Conservation (phyloP, 2,113 vertebrate genomes). For the Cyprinodon brontotheroides region DNA sequence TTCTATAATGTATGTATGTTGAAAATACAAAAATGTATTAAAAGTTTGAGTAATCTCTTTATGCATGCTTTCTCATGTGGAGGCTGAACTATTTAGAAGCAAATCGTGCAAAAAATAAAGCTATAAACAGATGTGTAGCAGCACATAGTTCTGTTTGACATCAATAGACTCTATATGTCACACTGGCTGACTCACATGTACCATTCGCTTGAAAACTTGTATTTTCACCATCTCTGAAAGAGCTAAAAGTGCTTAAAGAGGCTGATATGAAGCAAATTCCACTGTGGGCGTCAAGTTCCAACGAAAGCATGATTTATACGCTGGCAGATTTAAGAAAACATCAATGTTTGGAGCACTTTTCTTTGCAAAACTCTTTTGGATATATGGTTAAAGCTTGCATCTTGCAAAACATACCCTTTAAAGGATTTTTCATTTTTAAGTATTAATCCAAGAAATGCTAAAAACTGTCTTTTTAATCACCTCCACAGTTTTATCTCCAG, state of each 20-base stretch:
- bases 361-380: slow-evolving; percentile 7
- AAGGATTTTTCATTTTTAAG: background rate
- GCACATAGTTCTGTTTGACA: background rate
- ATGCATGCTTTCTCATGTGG: background rate
- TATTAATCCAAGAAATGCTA: background rate
- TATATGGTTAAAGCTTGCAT: too few relatives aligned
- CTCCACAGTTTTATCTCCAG: slow-evolving; percentile 18
- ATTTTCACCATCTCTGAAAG: slow-evolving; percentile 3
- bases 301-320: slow-evolving; percentile 25
- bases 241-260: slow-evolving; percentile 13
- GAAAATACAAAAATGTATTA: background rate
- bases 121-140: background rate
- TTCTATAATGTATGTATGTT: too few relatives aligned
- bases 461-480: background rate
- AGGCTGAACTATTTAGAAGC: background rate
- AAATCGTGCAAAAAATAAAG: background rate
- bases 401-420: background rate
- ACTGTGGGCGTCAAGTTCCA: slow-evolving; percentile 27
- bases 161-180: background rate
- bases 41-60: background rate
- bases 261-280: slow-evolving; percentile 32
- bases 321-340: slow-evolving; percentile 15
- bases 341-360: slow-evolving; percentile 2
- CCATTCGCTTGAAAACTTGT: slow-evolving; percentile 9
- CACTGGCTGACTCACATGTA: slow-evolving; percentile 36